Evolutionary conservation across 2,113 vertebrate genomes (phyloP).

Genomic region (Copsychus sechellarum): DNA sequence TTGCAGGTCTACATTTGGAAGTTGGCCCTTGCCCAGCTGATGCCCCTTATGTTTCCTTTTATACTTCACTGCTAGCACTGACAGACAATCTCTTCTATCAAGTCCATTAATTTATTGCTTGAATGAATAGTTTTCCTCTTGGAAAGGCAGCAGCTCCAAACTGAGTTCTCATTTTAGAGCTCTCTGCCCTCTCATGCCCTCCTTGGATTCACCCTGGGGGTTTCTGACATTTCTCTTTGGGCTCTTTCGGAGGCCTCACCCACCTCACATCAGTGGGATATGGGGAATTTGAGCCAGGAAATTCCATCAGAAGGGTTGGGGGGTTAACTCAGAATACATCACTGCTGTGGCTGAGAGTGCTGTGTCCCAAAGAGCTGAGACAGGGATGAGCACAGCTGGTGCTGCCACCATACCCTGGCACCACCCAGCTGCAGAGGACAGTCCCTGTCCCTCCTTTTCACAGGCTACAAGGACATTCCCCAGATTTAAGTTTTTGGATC

Average conservation of each 20-base stretch:
- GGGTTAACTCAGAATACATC: not conserved
- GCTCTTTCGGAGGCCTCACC: not conserved
- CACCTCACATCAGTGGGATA: not conserved
- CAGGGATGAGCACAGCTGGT: not conserved
- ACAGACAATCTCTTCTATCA: not conserved
- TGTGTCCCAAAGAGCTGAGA: not conserved
- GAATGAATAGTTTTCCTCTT: not conserved
- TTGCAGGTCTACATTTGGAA: not conserved
- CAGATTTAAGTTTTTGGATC: not conserved
- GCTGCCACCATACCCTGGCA: not conserved
- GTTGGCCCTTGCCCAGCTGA: not conserved
- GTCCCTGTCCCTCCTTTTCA: not conserved
- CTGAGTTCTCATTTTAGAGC: not conserved
- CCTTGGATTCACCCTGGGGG: not conserved
- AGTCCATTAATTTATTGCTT: not conserved
- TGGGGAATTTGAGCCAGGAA: not conserved
- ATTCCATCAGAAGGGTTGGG: not conserved
- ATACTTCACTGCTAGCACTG: not conserved
- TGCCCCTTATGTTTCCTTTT: not conserved
- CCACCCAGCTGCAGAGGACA: not conserved
- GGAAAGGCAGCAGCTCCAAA: not conserved
- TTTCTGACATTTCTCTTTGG: not conserved
- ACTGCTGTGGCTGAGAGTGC: not conserved
- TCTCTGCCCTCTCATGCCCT: not conserved
- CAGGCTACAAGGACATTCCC: rapidly evolving